Base-by-base conservation (phyloP, 2,797 vertebrate genomes). In the Paguma larvata region DNA sequence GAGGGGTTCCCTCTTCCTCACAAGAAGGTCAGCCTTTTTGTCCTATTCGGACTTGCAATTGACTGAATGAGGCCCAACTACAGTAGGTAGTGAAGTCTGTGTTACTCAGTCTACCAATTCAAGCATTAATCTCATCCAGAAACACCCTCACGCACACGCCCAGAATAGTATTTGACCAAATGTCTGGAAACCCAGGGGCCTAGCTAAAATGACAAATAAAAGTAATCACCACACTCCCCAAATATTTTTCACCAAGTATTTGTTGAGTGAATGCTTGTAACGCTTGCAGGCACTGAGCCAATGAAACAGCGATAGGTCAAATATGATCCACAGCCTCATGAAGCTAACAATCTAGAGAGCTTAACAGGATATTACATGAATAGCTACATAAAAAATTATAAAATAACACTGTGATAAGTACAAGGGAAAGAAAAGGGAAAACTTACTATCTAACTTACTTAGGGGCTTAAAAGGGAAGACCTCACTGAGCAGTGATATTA, bases 161-260 rank as follows among this genome's bases (percentile, higher is more conserved):
- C 87, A 51, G 23, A 91, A 82, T 38, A 84, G 63, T 78, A 53
- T 67, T 6, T 72, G n/a, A 91, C 27, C 19, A 80, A 94, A 27
- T 84, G 46, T 23, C 27, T 75, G 48, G 51, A 75, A 1, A 85
- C 25, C 9, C 48, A 59, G 12, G 44, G 56, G 41, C 88, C 59
- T 82, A 67, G 19, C 32, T 11, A 59, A 80, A 51, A 34, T 67
- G 63, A 94, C 4, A 92, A 48, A 95, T 4, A 70, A 95, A 93
- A 91, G 41, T 63, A 77, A 84, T 53, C 67, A 84, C 30, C 38
- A 67, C 2, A 51, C 15, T 91, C 78, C 59, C 23, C 68, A 92
- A 91, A 34, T 65, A 88, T 19, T 96, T 94, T 68, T 89, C 48
- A 95, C 79, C 46, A 78, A 97, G 5, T 67, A 48, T 63, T 13